Evolutionary conservation across 2,888 invertebrate species (phyloP), one percentile per base, ranked within the genome.

Genomic region (Tipula confusa): DNA sequence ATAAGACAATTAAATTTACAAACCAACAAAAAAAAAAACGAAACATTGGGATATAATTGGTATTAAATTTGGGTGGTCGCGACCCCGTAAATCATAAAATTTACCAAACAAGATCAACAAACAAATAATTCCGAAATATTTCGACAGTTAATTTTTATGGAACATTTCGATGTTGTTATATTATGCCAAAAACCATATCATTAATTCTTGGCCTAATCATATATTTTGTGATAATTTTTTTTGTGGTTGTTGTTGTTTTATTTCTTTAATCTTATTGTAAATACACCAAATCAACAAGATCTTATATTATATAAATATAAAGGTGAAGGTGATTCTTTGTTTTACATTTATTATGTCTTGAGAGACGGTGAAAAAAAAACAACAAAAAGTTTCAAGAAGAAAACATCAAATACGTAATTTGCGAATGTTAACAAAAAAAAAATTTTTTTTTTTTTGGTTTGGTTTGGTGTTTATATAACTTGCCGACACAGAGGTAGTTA

Each of bases 31-130:
- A 18, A 6, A 24, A 24, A 5, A 64, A 24, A 6, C 6, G 11
- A 33, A 33, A 33, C 6, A 38, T 1, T 43, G n/a, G 4, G 43
- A 64, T 24, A 64, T 64, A 64, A 64, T 64, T 64, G 64, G 64
- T 64, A 64, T 64, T 64, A 64, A 64, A 64, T 64, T 64, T 80
- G 80, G 80, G 80, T 80, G 80, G 80, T 80, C 80, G 80, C 29
- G 80, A 80, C 80, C 80, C 80, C 80, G 31, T 80, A 80, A 80
- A 80, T 80, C 64, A 64, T 64, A 64, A 64, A 64, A 64, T 9
- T 64, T 64, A 64, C 18, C 64, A 24, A 64, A 64, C 64, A 24
- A 24, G 24, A 1, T 9, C 24, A 64, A 64, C 64, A 64, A 64
- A 64, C 18, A 64, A 64, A 64, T 64, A 64, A 64, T 64, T 64